Evolutionary conservation across 2,113 vertebrate genomes (phyloP), one percentile per base, ranked within the genome.

Genomic region (Chlorodrepanis virens): DNA sequence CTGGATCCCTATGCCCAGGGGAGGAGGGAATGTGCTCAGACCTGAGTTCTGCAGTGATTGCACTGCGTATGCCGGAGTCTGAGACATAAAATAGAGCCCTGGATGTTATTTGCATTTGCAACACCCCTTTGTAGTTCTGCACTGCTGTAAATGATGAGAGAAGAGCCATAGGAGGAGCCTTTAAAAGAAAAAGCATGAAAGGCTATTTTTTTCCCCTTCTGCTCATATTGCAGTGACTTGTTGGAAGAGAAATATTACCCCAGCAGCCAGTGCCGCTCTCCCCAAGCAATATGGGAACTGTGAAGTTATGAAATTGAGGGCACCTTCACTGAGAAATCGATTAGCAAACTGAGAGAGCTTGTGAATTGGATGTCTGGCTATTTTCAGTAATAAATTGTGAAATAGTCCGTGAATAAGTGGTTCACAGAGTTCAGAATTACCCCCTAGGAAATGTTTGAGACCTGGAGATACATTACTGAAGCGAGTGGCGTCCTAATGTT

Each of bases 321-420:
- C 98, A 99, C 98, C 98, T 99, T 99, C 98, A 97, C 97, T 94
- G 97, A 97, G 97, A 97, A 98, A 99, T 98, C 97, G 98, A 98
- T 99, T 98, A 98, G 98, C 98, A 97, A 96, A 97, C 98, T 64
- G 96, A 98, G 97, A 97, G 97, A 98, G 98, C 98, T 98, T 98
- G 97, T 98, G 97, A 99, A 99, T 98, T 97, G 98, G 98, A 98
- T 97, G 98, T 98, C 98, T 98, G 97, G 97, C 98, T 97, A 97
- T 98, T 98, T 97, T 97, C 97, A 98, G 98, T 98, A 98, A 98
- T 98, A 98, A 98, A 98, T 98, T 98, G 97, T 98, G 98, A 98
- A 98, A 98, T 97, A 98, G 97, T 97, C 98, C 95, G 93, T 98
- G 98, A 98, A 98, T 98, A 98, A 98, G 98, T 98, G 97, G 97